These are phyloP conservation scores for Ethmia dodecea DNA, from an alignment of 2,888 invertebrate species.

Conservation along the genomic window DNA sequence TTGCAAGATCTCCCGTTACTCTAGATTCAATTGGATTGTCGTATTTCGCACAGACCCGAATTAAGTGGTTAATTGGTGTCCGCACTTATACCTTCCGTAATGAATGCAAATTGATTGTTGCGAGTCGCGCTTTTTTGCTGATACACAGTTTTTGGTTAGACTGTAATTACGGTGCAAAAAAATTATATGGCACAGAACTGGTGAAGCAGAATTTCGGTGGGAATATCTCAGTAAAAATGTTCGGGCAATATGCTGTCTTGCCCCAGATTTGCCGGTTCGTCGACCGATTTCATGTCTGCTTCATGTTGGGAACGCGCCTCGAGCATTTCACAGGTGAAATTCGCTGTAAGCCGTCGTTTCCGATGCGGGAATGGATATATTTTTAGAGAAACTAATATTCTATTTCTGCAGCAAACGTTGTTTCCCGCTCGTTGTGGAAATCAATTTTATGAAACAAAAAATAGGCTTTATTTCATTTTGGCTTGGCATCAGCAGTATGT, in stretches of 20 bases:
- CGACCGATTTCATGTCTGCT: conserved; percentile 58
- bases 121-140: no score
- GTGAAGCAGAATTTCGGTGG: conserved; percentile 7
- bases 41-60: no score
- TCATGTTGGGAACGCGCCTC: conserved; percentile 34
- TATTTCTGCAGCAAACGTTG: conserved; percentile 32
- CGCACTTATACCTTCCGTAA: no score
- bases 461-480: not conserved
- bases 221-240: conserved; percentile 40
- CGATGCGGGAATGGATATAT: conserved; percentile 47
- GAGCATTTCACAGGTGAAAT: conserved; percentile 57
- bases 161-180: no score
- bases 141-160: no score
- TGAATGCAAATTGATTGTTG: no score
- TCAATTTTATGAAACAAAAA: conserved; percentile 1
- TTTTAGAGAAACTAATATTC: conserved; percentile 53
- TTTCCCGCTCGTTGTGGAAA: conserved; percentile 1
- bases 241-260: conserved; percentile 54
- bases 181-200: no score
- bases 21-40: no score
- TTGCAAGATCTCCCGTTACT: no score
- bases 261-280: conserved; percentile 68
- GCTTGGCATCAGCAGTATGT: no score
- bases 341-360: conserved; percentile 47
- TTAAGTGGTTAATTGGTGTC: no score